Percentiles rank a stretch among this genome's conserved stretches.
phyloP scores from a whole-genome alignment of 2,888 invertebrate species.

The Strigamia crassipes region DNA sequence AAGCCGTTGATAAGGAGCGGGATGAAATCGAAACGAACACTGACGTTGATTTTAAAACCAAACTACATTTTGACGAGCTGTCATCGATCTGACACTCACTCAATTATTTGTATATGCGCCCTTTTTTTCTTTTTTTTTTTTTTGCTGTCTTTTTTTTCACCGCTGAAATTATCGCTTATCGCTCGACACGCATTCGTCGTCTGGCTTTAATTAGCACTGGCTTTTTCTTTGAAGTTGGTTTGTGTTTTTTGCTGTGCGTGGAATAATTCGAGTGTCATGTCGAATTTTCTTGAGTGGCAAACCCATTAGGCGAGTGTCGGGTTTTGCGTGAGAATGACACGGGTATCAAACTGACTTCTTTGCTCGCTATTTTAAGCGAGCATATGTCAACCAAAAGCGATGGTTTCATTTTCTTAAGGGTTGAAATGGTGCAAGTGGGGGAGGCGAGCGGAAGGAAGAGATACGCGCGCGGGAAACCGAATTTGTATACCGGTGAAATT shows the following conservation, averaged over 20 bases:
- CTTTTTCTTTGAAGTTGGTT: constrained; percentile 38
- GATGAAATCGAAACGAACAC: not conserved
- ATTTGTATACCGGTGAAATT: not conserved
- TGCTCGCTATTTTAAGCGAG: constrained; percentile 38
- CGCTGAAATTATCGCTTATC: constrained; percentile 17
- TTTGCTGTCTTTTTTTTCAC: not conserved
- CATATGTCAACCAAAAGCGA: constrained; percentile 25
- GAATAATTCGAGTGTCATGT: constrained; percentile 40
- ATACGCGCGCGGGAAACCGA: not conserved
- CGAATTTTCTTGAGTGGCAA: constrained; percentile 40
- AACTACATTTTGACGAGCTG: constrained; percentile 35
- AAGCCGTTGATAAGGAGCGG: not conserved
- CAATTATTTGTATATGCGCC: not conserved
- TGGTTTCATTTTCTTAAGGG: constrained; percentile 35
- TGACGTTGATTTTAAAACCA: constrained; percentile 14
- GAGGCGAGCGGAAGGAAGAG: not conserved
- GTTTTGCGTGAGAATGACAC: constrained; percentile 42
- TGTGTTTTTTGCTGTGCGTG: constrained; percentile 38
- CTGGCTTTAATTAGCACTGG: constrained; percentile 40
- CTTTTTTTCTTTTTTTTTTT: constrained; percentile 8
- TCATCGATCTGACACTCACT: constrained; percentile 27
- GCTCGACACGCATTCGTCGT: constrained; percentile 42
- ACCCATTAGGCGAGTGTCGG: constrained; percentile 37
- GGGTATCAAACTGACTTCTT: constrained; percentile 40
- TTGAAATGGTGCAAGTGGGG: constrained; percentile 8